These are phyloP conservation scores for Rallus crepitans DNA, from an alignment of 2,797 vertebrate genomes.

Conservation along the genomic window DNA sequence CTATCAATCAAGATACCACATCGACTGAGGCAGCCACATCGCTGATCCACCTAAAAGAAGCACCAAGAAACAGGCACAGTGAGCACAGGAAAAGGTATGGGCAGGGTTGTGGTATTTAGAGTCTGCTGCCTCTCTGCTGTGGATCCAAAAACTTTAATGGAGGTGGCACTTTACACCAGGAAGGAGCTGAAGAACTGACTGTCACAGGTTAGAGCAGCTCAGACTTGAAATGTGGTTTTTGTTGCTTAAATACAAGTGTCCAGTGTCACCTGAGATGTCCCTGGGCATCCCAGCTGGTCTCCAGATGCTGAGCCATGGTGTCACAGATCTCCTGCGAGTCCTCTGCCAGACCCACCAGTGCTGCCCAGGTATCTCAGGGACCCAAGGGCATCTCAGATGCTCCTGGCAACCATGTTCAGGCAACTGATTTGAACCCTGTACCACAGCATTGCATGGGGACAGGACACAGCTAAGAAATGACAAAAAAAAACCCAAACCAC, in stretches of 20 bases:
- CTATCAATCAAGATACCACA: fast-evolving
- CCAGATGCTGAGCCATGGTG: neutral
- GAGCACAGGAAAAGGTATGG: fast-evolving
- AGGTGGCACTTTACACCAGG: neutral
- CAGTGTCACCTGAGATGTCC: neutral
- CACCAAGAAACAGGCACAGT: neutral
- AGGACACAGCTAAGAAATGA: fast-evolving
- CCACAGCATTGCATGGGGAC: neutral
- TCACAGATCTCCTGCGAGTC: neutral
- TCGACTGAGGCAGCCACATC: neutral
- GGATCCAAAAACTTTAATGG: neutral
- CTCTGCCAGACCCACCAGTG: neutral
- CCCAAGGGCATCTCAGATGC: neutral
- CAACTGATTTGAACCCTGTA: neutral
- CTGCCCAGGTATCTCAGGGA: fast-evolving
- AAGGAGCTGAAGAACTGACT: neutral
- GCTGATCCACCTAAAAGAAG: fast-evolving
- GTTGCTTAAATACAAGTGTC: neutral
- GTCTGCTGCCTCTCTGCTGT: neutral
- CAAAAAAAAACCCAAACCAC: neutral
- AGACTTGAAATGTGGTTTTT: fast-evolving
- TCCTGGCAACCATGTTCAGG: fast-evolving
- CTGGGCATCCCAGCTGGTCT: neutral
- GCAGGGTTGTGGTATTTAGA: neutral
- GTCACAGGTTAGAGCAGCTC: neutral